A percentile compares a stretch with the other conserved stretches of the same genome.
These are phyloP conservation scores for Zophobas atratus DNA, from an alignment of 1,140 invertebrate genomes.

Conservation along the genomic window DNA sequence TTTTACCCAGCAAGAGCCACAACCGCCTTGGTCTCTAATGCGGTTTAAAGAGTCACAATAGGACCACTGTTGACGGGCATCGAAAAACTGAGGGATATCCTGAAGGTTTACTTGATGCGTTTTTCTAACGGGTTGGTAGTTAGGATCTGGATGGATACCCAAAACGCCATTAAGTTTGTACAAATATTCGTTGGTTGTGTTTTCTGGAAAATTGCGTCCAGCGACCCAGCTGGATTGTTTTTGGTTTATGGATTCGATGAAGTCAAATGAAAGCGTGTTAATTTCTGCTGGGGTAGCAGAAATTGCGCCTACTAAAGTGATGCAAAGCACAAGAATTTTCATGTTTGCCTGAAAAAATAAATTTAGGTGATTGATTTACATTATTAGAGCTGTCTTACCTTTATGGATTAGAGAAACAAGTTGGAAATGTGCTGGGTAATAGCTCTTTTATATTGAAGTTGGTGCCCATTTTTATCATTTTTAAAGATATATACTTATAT, in stretches of 20 bases:
- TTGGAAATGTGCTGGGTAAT: no score
- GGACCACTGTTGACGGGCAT: background rate
- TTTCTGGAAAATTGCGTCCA: constrained; percentile 38
- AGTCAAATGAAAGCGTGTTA: constrained; percentile 74
- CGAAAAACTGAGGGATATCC: background rate
- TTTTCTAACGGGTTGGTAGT: background rate
- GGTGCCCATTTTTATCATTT: no score
- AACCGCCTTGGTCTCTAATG: background rate
- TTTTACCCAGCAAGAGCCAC: background rate
- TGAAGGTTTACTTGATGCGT: no score
- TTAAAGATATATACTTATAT: no score
- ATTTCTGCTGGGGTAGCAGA: constrained; percentile 22
- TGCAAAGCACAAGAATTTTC: background rate
- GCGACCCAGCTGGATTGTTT: constrained; percentile 58
- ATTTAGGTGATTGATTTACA: no score
- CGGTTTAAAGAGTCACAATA: background rate
- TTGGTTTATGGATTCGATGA: constrained; percentile 77
- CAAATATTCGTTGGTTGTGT: constrained; percentile 27
- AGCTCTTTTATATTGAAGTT: no score
- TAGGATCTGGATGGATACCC: constrained; percentile 17
- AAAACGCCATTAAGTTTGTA: constrained; percentile 1
- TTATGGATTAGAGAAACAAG: no score
- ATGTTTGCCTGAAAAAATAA: background rate
- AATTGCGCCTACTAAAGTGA: background rate
- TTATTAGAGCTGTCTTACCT: no score